phyloP scores from a whole-genome alignment of 2,888 invertebrate genomes.

The Agriopis aurantiaria region DNA sequence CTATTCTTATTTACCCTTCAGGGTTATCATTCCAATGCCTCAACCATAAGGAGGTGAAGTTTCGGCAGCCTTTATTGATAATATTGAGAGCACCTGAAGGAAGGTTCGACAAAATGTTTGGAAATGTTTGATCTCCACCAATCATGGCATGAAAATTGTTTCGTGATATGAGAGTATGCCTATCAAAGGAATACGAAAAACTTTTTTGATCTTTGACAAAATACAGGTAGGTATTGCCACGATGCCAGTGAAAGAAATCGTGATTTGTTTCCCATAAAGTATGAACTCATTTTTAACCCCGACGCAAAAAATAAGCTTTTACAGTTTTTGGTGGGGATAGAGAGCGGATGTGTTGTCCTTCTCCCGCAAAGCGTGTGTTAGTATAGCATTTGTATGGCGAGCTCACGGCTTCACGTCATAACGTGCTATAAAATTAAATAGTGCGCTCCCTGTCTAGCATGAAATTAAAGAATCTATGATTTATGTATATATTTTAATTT shows the following conservation, averaged over 20 bases:
- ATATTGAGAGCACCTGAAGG: slow-evolving; percentile 32
- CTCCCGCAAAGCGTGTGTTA: too few relatives aligned
- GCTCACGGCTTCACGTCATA: too few relatives aligned
- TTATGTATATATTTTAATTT: too few relatives aligned
- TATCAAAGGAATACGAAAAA: slow-evolving; percentile 10
- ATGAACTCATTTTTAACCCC: neutral
- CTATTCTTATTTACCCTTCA: slow-evolving; percentile 27
- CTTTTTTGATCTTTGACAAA: slow-evolving; percentile 15
- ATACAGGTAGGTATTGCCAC: neutral
- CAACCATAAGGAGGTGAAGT: slow-evolving; percentile 29
- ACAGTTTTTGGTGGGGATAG: too few relatives aligned
- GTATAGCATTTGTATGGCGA: too few relatives aligned
- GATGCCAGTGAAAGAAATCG: neutral
- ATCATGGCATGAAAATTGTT: slow-evolving; percentile 30
- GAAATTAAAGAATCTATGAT: too few relatives aligned
- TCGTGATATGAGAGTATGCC: slow-evolving; percentile 1
- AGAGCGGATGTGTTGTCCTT: too few relatives aligned
- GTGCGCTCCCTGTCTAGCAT: too few relatives aligned
- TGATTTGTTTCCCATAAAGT: neutral
- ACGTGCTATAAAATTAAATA: too few relatives aligned
- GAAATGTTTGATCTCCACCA: slow-evolving; percentile 17
- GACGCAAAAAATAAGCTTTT: too few relatives aligned
- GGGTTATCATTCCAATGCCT: slow-evolving; percentile 32
- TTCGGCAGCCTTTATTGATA: slow-evolving; percentile 34
- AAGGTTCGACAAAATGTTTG: slow-evolving; percentile 23